Percentiles rank a stretch among this genome's conserved stretches.
Conservation (phyloP, 2,888 invertebrate genomes). For the Anoncus sp. region DNA sequence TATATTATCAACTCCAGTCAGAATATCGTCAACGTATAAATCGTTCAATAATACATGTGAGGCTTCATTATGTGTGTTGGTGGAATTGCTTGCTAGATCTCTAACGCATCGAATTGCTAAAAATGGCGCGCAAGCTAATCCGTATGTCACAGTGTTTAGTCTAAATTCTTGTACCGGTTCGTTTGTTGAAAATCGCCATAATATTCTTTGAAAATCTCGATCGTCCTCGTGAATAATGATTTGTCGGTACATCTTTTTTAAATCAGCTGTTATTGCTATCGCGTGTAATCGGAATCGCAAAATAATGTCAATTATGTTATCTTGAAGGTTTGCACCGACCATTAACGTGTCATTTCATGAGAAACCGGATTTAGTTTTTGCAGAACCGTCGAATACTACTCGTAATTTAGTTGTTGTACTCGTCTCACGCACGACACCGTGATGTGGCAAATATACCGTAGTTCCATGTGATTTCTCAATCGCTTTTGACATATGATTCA, state of each 20-base stretch:
- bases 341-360: conserved; percentile 63
- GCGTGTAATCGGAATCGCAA: conserved; percentile 50
- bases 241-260: conserved; percentile 63
- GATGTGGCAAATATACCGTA: conserved; percentile 61
- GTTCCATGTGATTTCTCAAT: not conserved
- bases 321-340: conserved; percentile 58
- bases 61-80: too few relatives aligned
- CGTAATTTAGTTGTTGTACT: conserved; percentile 65
- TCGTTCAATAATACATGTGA: conserved; percentile 22
- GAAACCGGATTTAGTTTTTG: conserved; percentile 47
- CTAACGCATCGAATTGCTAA: too few relatives aligned
- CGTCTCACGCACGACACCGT: conserved; percentile 56
- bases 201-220: conserved; percentile 50
- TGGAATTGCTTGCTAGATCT: too few relatives aligned
- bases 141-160: too few relatives aligned
- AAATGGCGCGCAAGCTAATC: too few relatives aligned
- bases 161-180: too few relatives aligned
- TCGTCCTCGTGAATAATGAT: conserved; percentile 35
- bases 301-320: conserved; percentile 59
- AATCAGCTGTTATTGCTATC: conserved; percentile 45
- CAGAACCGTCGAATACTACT: conserved; percentile 69
- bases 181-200: too few relatives aligned
- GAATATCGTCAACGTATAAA: conserved; percentile 42
- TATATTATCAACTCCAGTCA: not conserved
- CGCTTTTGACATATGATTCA: conserved; percentile 31